Percentiles rank a stretch among this genome's conserved stretches.
Conservation (phyloP, 2,797 vertebrate species). For the Distichodus sexfasciatus region DNA sequence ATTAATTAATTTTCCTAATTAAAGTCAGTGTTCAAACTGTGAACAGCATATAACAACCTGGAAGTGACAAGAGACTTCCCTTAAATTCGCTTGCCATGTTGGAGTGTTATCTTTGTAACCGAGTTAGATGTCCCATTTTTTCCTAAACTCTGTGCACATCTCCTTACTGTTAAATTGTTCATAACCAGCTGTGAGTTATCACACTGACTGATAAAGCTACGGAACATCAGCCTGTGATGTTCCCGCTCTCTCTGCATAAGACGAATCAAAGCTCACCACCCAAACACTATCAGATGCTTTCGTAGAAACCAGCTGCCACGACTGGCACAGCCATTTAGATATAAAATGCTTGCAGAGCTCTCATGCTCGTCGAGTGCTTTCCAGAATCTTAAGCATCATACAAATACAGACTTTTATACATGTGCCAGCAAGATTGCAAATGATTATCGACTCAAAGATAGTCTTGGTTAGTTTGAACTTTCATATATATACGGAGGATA, state of each 20-base stretch:
- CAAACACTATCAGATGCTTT: constrained; percentile 22
- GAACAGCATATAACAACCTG: too few relatives aligned
- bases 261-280: constrained; percentile 38
- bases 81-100: too few relatives aligned
- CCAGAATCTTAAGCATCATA: constrained; percentile 1
- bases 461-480: background rate
- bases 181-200: constrained; percentile 14
- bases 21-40: too few relatives aligned
- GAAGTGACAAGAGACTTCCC: too few relatives aligned
- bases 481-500: background rate
- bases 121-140: background rate
- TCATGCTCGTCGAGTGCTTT: constrained; percentile 1
- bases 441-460: too few relatives aligned
- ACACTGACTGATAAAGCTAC: background rate
- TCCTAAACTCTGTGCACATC: background rate
- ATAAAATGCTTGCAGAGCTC: constrained; percentile 26
- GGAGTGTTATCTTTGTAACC: too few relatives aligned
- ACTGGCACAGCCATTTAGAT: constrained; percentile 14
- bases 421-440: background rate
- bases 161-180: constrained; percentile 6
- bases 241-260: constrained; percentile 20
- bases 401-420: background rate
- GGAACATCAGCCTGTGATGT: background rate
- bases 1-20: too few relatives aligned
- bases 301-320: constrained; percentile 10